Base-by-base conservation (phyloP, 2,888 invertebrate genomes). In the Meandrusa payeni region DNA sequence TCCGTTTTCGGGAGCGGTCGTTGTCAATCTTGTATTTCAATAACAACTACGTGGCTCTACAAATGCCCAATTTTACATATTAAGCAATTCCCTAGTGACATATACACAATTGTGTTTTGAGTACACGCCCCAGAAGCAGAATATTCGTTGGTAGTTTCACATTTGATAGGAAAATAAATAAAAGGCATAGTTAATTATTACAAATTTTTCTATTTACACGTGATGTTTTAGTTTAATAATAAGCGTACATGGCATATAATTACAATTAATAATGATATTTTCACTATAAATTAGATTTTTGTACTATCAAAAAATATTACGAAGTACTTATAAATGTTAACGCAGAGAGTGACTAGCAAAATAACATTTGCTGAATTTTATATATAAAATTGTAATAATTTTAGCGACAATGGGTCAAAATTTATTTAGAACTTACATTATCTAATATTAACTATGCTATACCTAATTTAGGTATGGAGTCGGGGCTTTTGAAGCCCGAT, bases 211-310 rank as follows among this genome's bases (percentile, higher is more conserved):
- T 87, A 87, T 87, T 87, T 87, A 87, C 87, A 87, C 71, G 83
- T 83, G 85, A 82, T 81, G 80, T 82, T 83, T 83, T 77, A 76
- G 78, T 81, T 85, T 85, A 83, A 83, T n/a, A 87, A 87, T 87
- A 87, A 87, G 86, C 87, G 86, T 87, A 86, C 82, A 86, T 83
- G 83, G 82, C 87, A 79, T 87, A 86, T 80, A 82, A 85, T 83
- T 83, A 83, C 73, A 77, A 79, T 82, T 80, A 82, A 78, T 78
- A 81, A 83, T 75, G 78, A 82, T 76, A 80, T 78, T 83, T 65
- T 76, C 50, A 69, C 81, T 86, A 86, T 85, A 86, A 86, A 86
- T 86, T 82, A 86, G 72, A 79, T 79, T 79, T 85, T 87, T 86
- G 87, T 87, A 86, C 87, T 87, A 86, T 87, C 83, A 75, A 85